Evolutionary conservation across 2,888 invertebrate genomes (phyloP).

Genomic region (Caenorhabditis angaria): DNA sequence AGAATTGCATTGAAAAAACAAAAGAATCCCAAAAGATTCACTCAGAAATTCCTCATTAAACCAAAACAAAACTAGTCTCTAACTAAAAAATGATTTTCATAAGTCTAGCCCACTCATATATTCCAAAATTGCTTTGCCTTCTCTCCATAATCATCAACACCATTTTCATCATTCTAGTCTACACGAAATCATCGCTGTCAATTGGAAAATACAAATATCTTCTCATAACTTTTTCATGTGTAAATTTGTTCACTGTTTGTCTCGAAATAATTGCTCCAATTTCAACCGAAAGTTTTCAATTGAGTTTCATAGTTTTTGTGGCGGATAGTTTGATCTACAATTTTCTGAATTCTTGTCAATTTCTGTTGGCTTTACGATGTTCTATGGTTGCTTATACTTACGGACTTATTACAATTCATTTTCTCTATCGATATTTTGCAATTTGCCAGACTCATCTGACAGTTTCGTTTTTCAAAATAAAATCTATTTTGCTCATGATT

Average conservation of each 20-base stretch:
- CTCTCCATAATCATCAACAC: constrained; percentile 13
- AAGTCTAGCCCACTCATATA: too few species aligned
- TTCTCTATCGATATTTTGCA: constrained; percentile 18
- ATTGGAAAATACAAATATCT: constrained; percentile 17
- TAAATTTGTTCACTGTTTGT: constrained; percentile 11
- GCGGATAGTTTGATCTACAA: constrained; percentile 10
- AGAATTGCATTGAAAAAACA: too few species aligned
- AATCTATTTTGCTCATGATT: background rate
- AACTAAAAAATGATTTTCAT: too few species aligned
- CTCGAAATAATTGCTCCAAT: constrained; percentile 13
- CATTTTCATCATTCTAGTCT: constrained; percentile 9
- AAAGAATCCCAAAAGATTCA: too few species aligned
- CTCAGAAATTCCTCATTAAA: too few species aligned
- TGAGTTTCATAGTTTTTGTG: constrained; percentile 14
- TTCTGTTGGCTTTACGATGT: constrained; percentile 11
- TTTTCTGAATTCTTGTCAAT: constrained; percentile 4
- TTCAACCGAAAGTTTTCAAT: constrained; percentile 14
- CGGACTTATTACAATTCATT: constrained; percentile 15
- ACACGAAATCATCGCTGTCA: constrained; percentile 7
- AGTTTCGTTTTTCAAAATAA: background rate
- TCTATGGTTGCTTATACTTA: constrained; percentile 18
- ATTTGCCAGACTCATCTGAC: constrained; percentile 6
- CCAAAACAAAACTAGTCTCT: too few species aligned
- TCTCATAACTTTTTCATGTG: constrained; percentile 11
- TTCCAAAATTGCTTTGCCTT: too few species aligned